Conservation (phyloP, 2,797 vertebrate genomes). For the Poeciliopsis presidionis region DNA sequence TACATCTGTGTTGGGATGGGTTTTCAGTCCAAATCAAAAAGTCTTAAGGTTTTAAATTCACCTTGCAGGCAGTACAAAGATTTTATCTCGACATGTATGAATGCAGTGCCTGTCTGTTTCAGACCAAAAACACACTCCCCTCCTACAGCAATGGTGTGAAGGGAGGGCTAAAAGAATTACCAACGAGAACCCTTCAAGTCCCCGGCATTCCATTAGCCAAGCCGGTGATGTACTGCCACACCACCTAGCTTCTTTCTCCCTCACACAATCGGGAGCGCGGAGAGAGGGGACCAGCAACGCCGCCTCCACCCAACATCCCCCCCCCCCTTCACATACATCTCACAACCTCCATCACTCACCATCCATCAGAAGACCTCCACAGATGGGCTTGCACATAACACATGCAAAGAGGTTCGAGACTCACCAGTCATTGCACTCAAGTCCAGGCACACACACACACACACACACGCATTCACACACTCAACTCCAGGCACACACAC, state of each 20-base stretch:
- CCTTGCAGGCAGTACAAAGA: background rate
- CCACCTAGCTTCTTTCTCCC: conserved; percentile 20
- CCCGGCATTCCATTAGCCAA: conserved; percentile 73
- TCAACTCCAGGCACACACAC: conserved; percentile 23
- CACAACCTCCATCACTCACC: conserved; percentile 67
- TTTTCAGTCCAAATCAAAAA: background rate
- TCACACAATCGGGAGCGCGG: conserved; percentile 28
- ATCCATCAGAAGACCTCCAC: conserved; percentile 73
- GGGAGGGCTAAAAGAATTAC: conserved; percentile 43
- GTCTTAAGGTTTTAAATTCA: background rate
- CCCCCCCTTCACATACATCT: conserved; percentile 63
- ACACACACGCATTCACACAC: background rate
- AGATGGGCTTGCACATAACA: conserved; percentile 52
- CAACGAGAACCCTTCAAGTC: conserved; percentile 70
- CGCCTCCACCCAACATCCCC: conserved; percentile 40
- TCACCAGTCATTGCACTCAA: conserved; percentile 12
- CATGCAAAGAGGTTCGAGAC: conserved; percentile 22
- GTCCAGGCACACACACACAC: conserved; percentile 29
- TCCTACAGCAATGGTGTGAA: conserved; percentile 3
- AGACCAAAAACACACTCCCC: conserved; percentile 5
- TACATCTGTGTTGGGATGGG: background rate
- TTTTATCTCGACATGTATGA: background rate
- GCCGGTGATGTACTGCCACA: conserved; percentile 72
- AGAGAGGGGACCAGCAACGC: conserved; percentile 37
- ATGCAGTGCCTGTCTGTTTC: background rate